Base-by-base conservation (phyloP, 1,140 invertebrate species). In the Chrysomallon squamiferum region DNA sequence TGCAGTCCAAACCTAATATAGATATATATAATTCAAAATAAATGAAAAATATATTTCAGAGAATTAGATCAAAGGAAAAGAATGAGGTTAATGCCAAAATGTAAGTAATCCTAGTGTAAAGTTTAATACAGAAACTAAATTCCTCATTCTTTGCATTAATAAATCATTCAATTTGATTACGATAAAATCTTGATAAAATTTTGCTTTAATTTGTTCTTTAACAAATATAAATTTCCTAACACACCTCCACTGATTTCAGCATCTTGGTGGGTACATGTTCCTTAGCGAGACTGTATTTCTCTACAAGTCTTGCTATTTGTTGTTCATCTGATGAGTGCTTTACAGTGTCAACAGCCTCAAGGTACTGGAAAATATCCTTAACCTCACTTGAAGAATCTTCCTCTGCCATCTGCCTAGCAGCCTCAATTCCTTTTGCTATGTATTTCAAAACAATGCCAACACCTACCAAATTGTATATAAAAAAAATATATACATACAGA, bases 241-340 rank as follows among this genome's bases (percentile, higher is more conserved):
- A 25, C 5, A 59, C 58, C 35, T 59, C 58, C 22, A 22, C 7
- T 11, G 58, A 59, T n/a, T 59, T 59, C 3, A 38, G 38, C 11
- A 59, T n/a, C 38, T 38, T 38, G 2, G 58, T 59, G 18, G 58
- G 58, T 38, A 59, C 25, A 25, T 59, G 58, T 43, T 59, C 58
- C 35, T 59, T 38, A 3, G 15, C 22, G 0, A 59, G 35, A 3
- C 35, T 11, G 18, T 38, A 22, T 11, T 59, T 11, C 20, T 27
- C 20, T 18, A 59, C 38, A 22, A 41, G 58, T 5, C 3, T 0
- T 1, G 33, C 32, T 11, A 59, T 43, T 35, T 59, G 33, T 18
- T 59, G 58, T 38, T 43, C 58, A 59, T 59, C 35, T 9, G 7
- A 22, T 2, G 58, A 59, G 32, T 59, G 58, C 41, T 59, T 59